A percentile compares a stretch with the other conserved stretches of the same genome.
phyloP scores from a whole-genome alignment of 2,797 vertebrate species.

The Periparus ater region DNA sequence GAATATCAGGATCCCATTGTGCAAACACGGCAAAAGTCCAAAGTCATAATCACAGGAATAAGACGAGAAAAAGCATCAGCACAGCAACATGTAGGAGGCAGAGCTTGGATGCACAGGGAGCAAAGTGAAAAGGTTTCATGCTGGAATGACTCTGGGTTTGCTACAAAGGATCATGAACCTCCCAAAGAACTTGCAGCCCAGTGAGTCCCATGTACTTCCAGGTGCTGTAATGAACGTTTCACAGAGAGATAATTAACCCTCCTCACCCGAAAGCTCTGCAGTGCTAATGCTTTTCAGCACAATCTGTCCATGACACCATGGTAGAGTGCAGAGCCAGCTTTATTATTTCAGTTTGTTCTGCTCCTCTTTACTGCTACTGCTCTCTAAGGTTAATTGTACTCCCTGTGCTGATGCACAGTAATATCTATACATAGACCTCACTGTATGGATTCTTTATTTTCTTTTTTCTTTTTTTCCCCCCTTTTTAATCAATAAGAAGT shows the following conservation, averaged over 20 bases:
- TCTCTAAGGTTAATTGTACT: constrained; percentile 63
- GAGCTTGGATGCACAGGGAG: neutral
- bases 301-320: constrained; percentile 17
- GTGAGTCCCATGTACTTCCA: constrained; percentile 34
- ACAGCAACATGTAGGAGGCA: neutral
- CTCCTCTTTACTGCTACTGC: constrained; percentile 41
- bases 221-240: constrained; percentile 58
- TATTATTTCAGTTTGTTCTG: constrained; percentile 52
- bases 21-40: neutral
- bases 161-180: constrained; percentile 49
- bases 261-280: constrained; percentile 6
- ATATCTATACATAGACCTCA: constrained; percentile 33
- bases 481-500: constrained; percentile 40
- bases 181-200: neutral
- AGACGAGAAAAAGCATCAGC: neutral
- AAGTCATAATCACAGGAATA: neutral
- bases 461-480: neutral
- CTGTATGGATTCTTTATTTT: neutral
- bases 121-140: constrained; percentile 24
- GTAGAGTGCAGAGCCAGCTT: constrained; percentile 43
- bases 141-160: constrained; percentile 4
- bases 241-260: constrained; percentile 60
- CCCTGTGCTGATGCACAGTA: constrained; percentile 32
- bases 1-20: neutral
- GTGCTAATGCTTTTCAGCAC: constrained; percentile 28